Base-by-base conservation (phyloP, 1,140 invertebrate genomes). In the Anastrepha obliqua region DNA sequence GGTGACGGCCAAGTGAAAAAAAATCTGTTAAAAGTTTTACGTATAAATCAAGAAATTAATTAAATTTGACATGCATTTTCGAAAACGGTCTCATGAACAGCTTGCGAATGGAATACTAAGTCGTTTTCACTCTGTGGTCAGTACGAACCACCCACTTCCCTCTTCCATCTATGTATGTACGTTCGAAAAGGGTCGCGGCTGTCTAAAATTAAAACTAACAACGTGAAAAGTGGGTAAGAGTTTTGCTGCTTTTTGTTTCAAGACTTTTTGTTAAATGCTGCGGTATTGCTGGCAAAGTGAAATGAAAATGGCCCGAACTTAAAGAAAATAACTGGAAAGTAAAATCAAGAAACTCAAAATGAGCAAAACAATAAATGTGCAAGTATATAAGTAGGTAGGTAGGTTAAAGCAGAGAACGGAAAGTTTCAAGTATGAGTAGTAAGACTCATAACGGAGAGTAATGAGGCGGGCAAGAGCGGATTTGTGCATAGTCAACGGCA, bases 21-120 rank as follows among this genome's bases (percentile, higher is more conserved):
- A 58, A 88, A 64, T 29, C 1, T 88, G 87, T 88, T 88, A 85
- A 91, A 90, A 74, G 91, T 91, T 91, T 90, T 89, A 88, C 88
- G 90, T 91, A 92, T 92, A 92, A 92, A 92, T 92, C 91, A 92
- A 89, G 90, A 92, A 92, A 92, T 92, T 92, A 92, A 92, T 92
- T 92, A 92, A 92, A 92, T 92, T 92, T 92, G 91, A 92, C 91
- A 92, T 90, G 92, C 91, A 91, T 91, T 89, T 67, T 67, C 65
- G 65, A 67, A 67, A 67, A 29, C 39, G 65, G 65, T 67, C 65
- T 67, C 65, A 67, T 67, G 65, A 67, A 67, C 65, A 67, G 65
- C 65, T 67, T 67, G 65, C 65, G 11, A 67, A 20, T 67, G 65
- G 65, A 67, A 67, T 67, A 29, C 65, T 29, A 67, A 67, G 65